phyloP scores from a whole-genome alignment of 2,113 vertebrate genomes.

The Xyliphius kryptos region DNA sequence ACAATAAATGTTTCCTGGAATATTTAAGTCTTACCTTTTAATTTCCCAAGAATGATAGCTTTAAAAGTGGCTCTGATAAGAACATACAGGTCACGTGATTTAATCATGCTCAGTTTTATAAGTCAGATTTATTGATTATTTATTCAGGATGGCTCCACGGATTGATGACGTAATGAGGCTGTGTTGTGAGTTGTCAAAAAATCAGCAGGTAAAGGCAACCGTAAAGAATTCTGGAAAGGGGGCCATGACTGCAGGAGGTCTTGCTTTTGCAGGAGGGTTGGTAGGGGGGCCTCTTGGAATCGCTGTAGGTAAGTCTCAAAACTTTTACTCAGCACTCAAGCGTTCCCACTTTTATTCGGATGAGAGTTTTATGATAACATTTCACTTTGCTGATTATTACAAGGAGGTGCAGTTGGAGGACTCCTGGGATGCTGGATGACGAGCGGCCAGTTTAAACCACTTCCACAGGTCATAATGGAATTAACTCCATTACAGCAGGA shows the following conservation, averaged over 20 bases:
- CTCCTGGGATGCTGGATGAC: conserved; percentile 82
- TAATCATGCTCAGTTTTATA: no score
- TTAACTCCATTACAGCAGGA: conserved; percentile 70
- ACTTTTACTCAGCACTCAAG: no score
- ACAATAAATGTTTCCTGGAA: no score
- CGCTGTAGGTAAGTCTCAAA: conserved; percentile 69
- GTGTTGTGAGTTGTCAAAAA: conserved; percentile 68
- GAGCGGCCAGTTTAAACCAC: conserved; percentile 73
- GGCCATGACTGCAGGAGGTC: conserved; percentile 64
- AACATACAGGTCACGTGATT: no score
- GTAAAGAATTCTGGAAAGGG: conserved; percentile 71
- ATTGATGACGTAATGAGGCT: conserved; percentile 72
- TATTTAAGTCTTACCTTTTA: no score
- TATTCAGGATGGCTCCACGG: conserved; percentile 59
- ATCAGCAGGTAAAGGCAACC: conserved; percentile 72
- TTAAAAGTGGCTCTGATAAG: no score
- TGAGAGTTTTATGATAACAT: no score
- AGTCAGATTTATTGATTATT: conserved; percentile 5
- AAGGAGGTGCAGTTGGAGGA: conserved; percentile 80
- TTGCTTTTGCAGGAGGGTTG: conserved; percentile 78
- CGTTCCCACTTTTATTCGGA: no score
- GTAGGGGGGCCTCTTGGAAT: conserved; percentile 79
- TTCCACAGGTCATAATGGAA: conserved; percentile 84
- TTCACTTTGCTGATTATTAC: not conserved
- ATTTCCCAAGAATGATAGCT: not conserved